These are phyloP conservation scores for Gephyroberyx darwinii DNA, from an alignment of 2,797 vertebrate species.

Conservation along the genomic window DNA sequence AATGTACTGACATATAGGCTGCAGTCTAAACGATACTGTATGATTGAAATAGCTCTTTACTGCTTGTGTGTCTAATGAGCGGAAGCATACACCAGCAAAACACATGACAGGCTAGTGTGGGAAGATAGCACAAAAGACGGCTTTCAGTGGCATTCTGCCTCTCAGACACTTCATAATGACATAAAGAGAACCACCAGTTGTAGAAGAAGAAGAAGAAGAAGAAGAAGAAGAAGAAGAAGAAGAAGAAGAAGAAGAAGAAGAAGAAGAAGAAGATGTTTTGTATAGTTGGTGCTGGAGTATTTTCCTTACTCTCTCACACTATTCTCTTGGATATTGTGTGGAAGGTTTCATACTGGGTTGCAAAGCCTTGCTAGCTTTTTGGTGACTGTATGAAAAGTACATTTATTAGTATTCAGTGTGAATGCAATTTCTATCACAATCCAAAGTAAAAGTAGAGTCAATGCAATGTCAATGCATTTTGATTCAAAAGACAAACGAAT, in stretches of 20 bases:
- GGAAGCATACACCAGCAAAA: constrained; percentile 9
- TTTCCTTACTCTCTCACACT: no score
- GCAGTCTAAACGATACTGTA: not conserved
- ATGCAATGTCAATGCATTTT: constrained; percentile 1
- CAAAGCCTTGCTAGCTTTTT: no score
- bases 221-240: no score
- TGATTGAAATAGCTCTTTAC: not conserved
- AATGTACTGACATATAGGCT: constrained; percentile 4
- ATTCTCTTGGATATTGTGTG: no score
- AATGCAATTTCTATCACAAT: not conserved
- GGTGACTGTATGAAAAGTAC: no score
- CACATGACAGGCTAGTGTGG: constrained; percentile 44
- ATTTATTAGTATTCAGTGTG: no score
- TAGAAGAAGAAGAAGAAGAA: not conserved
- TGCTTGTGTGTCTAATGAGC: constrained; percentile 23
- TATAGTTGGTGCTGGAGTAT: no score
- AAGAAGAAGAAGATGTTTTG: no score
- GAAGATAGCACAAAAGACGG: constrained; percentile 29
- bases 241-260: no score
- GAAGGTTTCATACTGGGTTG: no score
- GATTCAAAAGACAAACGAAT: constrained; percentile 17
- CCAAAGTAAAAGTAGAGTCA: not conserved
- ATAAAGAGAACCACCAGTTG: constrained; percentile 43
- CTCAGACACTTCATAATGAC: constrained; percentile 39
- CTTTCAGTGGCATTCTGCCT: constrained; percentile 40